Evolutionary conservation across 1,140 invertebrate genomes (phyloP), one percentile per base, ranked within the genome.

Genomic region (Dufourea novaeangliae): DNA sequence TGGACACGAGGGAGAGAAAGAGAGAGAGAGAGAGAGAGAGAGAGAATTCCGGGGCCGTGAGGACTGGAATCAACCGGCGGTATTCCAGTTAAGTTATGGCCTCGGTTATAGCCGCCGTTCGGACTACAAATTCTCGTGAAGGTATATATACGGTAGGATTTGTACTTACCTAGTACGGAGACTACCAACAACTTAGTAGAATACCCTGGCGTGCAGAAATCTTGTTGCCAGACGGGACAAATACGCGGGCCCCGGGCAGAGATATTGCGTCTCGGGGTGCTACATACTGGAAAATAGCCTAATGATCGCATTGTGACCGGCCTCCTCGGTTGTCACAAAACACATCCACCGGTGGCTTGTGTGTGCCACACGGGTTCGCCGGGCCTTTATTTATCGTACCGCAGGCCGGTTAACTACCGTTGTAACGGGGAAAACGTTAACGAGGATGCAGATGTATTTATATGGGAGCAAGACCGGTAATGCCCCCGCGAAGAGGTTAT

Each of bases 131-230:
- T 88, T 88, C 82, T 82, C 80, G 57, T 69, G 77, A 27, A 25
- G 82, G 37, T 83, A 83, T 80, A 80, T 83, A 83, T 80, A 80
- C 76, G 68, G 62, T 68, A 75, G 82, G 83, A 88, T 88, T 88
- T 88, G 87, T 88, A 88, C 83, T 85, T 85, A 80, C 87, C 86
- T 82, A 88, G 82, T 86, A 86, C 82, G 76, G 84, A 64, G 78
- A 78, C 76, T 84, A 83, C 56, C 75, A 79, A 86, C 83, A 82
- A 82, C 79, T 86, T 79, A 82, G 76, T 27, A 66, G 80, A 83
- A 86, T 86, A 86, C 79, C 81, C n/a, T n/a, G 68, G 79, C 69
- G 80, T 59, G 73, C 78, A 78, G 87, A 83, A 84, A 84, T 70
- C 86, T 83, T 80, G 86, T 88, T 87, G 87, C 82, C 46, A 79